Base-by-base conservation (phyloP, 2,113 vertebrate species). In the Microtus richardsoni region DNA sequence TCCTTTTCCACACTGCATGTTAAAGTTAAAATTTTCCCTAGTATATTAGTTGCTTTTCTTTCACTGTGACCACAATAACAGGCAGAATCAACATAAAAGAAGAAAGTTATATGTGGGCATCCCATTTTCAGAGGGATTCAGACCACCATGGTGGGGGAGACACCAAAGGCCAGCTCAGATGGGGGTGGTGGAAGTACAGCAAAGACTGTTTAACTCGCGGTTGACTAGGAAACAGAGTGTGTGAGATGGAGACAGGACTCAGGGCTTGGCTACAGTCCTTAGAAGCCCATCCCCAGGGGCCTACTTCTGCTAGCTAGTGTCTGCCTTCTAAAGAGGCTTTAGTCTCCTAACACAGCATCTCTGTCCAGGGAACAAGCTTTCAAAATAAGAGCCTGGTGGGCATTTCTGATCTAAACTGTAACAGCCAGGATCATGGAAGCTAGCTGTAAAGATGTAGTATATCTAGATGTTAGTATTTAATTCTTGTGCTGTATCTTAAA, bases 381-480 rank as follows among this genome's bases (percentile, higher is more conserved):
- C 44, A 70, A 9, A 70, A 19, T 16, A 71, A 49, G 49, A 39
- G 33, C 47, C 12, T 28, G 66, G 33, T 52, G 28, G 49, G 21
- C 14, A 52, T 87, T 71, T 52, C 33, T 71, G 44, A 54, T 28
- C 68, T 52, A 71, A 87, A 28, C 28, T 1, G 2, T 26, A 71
- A 39, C 24, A 52, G 21, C 13, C 33, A 77, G 36, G 83, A 92
- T 54, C 90, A 39, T 92, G 12, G n/a, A 85, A 64, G 82, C 64
- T 89, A 77, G 14, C 21, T 68, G 39, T 78, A 93, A 62, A 52
- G 49, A 52, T 52, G 49, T 52, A 91, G 19, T 41, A 16, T 60
- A 95, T 7, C 62, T 92, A 80, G 52, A 73, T 70, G 93, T 85
- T 79, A 54, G 33, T 12, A 39, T 88, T 95, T 86, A 82, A 91